Conservation (phyloP, 2,888 invertebrate species). For the Operophtera brumata region DNA sequence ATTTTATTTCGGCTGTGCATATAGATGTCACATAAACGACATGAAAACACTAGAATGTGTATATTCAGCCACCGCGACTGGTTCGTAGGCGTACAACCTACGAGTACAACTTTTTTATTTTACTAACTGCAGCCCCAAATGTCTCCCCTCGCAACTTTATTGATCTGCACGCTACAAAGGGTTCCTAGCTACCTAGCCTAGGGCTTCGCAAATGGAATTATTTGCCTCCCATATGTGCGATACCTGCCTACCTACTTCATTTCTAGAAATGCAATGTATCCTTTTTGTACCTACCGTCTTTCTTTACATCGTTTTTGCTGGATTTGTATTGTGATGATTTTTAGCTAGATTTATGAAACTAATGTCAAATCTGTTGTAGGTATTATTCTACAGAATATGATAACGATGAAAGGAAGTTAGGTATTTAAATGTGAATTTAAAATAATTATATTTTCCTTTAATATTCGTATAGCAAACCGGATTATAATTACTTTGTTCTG, state of each 20-base stretch:
- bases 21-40: slow-evolving; percentile 14
- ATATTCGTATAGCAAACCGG: background rate
- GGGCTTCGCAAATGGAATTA: slow-evolving; percentile 37
- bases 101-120: slow-evolving; percentile 30
- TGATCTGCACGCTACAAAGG: slow-evolving; percentile 57
- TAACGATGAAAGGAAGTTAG: too few relatives aligned
- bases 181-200: slow-evolving; percentile 57
- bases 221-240: slow-evolving; percentile 3
- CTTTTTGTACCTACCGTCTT: background rate
- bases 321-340: background rate
- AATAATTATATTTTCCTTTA: background rate
- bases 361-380: background rate
- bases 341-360: background rate
- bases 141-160: slow-evolving; percentile 55
- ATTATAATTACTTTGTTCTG: background rate
- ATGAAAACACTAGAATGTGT: slow-evolving; percentile 32
- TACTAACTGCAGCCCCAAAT: slow-evolving; percentile 45
- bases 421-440: background rate
- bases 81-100: slow-evolving; percentile 16
- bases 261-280: background rate
- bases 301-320: background rate
- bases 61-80: slow-evolving; percentile 30
- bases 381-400: background rate
- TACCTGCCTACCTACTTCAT: background rate
- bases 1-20: slow-evolving; percentile 25